Base-by-base conservation (phyloP, 1,140 invertebrate genomes). In the Dendroctonus ponderosae region DNA sequence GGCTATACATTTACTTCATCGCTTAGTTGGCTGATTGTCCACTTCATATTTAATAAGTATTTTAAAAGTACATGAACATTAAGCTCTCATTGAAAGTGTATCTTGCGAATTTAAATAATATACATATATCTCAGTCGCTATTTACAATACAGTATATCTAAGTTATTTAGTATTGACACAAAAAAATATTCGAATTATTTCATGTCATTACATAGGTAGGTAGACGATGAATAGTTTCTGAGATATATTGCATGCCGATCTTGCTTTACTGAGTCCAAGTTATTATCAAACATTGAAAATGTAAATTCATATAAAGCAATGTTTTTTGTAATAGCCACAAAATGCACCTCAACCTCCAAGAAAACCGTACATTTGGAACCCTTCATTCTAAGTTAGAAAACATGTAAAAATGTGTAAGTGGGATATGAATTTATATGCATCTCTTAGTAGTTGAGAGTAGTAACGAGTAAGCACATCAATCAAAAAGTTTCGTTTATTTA, bases 281-380 rank as follows among this genome's bases (percentile, higher is more conserved):
- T 9, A 9, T 46, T 12, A 14, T 46, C 44, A 46, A 46, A 46
- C 44, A 26, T 46, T 1, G 44, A 11, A 46, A 46, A 46, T 46
- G 44, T 46, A 9, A 46, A 11, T 46, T 46, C 12, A 46, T 46
- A 26, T 26, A 26, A 26, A 26, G 26, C 44, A 12, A 61, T 41
- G 2, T 50, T 70, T 70, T 69, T 42, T 66, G 12, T 57, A 46
- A 52, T 62, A 70, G 69, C 50, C 67, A 53, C 66, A 70, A 70
- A 71, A 60, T 39, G 58, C 70, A 61, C 62, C 72, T 53, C 66
- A 62, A 53, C 66, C 68, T 51, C 54, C 68, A 50, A 66, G 69
- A 65, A 70, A 72, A 72, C 70, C 72, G 38, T 68, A 72, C 64
- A 74, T 74, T 72, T 74, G 72, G 72, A 74, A 74, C 61, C 72